A percentile compares a stretch with the other conserved stretches of the same genome.
phyloP scores from a whole-genome alignment of 2,888 invertebrate species.

The Dione juno region DNA sequence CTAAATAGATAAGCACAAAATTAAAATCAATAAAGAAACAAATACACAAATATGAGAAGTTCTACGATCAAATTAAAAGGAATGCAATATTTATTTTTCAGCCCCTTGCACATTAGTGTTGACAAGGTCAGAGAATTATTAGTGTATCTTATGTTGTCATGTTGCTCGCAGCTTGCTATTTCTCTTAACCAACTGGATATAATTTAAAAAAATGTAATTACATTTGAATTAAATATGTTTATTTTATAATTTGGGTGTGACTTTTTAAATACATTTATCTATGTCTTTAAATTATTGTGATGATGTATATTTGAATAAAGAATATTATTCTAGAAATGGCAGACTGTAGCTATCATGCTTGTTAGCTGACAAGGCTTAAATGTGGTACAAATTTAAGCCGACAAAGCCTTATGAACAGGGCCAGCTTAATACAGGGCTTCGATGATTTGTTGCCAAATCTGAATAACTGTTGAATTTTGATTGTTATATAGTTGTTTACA shows the following conservation, averaged over 20 bases:
- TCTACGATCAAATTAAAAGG: conserved; percentile 37
- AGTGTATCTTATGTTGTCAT: conserved; percentile 62
- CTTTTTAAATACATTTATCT: not conserved
- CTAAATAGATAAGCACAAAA: conserved; percentile 8
- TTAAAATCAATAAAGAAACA: conserved; percentile 4
- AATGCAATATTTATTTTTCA: conserved; percentile 72
- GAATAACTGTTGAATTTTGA: conserved; percentile 33
- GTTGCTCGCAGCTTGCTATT: conserved; percentile 65
- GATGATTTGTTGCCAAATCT: conserved; percentile 52
- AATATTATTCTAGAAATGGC: conserved; percentile 53
- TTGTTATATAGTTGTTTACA: conserved; percentile 27
- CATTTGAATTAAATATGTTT: not conserved
- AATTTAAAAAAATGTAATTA: too few species aligned
- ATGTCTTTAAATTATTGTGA: not conserved
- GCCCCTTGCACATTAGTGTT: conserved; percentile 69
- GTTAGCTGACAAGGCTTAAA: conserved; percentile 65
- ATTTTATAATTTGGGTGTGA: not conserved
- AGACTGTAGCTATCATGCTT: conserved; percentile 68
- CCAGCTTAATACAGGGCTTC: conserved; percentile 64
- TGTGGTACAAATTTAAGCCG: conserved; percentile 70
- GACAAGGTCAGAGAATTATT: conserved; percentile 73
- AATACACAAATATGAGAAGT: not conserved
- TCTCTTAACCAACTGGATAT: conserved; percentile 43
- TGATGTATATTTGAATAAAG: not conserved
- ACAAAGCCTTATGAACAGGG: conserved; percentile 71